Evolutionary conservation across 2,888 invertebrate genomes (phyloP).

Genomic region (Ormyrus nitidulus): DNA sequence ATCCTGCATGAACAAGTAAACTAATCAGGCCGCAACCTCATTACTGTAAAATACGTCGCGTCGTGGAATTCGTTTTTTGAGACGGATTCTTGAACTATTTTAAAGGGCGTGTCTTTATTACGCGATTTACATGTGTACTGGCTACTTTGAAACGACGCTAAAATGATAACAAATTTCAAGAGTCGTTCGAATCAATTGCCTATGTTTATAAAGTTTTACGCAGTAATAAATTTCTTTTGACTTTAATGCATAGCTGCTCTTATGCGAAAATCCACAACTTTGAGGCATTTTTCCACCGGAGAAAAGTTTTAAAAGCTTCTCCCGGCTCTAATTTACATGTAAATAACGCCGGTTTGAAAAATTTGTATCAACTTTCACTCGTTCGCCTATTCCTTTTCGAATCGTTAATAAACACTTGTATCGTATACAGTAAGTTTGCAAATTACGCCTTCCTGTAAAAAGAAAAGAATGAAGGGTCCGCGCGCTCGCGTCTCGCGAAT

Average conservation of each 20-base stretch:
- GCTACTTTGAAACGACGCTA: no score
- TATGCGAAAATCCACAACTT: not conserved
- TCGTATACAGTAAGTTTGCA: not conserved
- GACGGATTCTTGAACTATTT: no score
- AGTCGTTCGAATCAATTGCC: no score
- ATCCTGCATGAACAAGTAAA: no score
- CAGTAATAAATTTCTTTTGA: slow-evolving; percentile 21
- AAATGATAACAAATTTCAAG: not conserved
- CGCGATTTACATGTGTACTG: no score
- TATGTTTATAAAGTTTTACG: slow-evolving; percentile 3
- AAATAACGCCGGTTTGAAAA: slow-evolving; percentile 26
- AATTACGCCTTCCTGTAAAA: not conserved
- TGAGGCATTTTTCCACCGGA: not conserved
- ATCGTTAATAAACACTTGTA: no score
- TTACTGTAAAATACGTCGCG: no score
- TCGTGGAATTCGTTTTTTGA: no score
- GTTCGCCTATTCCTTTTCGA: slow-evolving; percentile 27
- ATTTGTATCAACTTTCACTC: slow-evolving; percentile 32
- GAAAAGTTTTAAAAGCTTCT: not conserved
- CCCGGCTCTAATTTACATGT: slow-evolving; percentile 23
- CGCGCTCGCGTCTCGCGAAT: no score
- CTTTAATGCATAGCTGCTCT: not conserved
- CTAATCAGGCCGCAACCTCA: no score
- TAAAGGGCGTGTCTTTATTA: no score
- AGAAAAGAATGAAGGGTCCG: no score